Percentiles rank a stretch among this genome's conserved stretches.
These are phyloP conservation scores for Cricetomys ansorgei DNA, from an alignment of 2,113 vertebrate species.

Conservation along the genomic window DNA sequence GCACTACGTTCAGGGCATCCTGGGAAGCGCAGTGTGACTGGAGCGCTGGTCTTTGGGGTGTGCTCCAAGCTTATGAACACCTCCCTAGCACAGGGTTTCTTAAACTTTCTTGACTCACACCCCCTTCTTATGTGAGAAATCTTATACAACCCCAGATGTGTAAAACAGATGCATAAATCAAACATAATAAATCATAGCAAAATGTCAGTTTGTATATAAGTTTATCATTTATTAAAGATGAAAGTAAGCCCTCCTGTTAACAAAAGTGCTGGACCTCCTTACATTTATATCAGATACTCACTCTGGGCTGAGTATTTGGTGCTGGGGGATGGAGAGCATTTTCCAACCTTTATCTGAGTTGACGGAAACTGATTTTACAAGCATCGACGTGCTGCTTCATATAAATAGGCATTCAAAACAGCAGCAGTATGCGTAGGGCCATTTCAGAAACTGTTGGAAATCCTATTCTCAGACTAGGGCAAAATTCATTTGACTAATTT, in stretches of 20 bases:
- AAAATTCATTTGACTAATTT: background rate
- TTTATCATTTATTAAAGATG: background rate
- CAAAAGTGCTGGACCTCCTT: background rate
- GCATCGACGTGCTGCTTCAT: background rate
- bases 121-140: background rate
- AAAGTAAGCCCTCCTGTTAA: background rate
- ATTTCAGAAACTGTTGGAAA: background rate
- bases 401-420: background rate
- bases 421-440: background rate
- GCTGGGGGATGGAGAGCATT: too few species aligned
- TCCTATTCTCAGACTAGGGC: background rate
- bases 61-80: background rate
- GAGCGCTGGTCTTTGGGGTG: background rate
- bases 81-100: background rate
- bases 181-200: background rate
- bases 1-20: background rate
- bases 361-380: background rate
- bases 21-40: background rate
- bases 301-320: background rate
- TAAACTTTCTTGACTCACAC: background rate
- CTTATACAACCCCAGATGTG: background rate
- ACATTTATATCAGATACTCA: background rate
- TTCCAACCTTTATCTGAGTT: background rate
- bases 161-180: background rate
- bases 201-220: background rate